phyloP scores from a whole-genome alignment of 2,888 invertebrate species.

The Escarpia spicata region DNA sequence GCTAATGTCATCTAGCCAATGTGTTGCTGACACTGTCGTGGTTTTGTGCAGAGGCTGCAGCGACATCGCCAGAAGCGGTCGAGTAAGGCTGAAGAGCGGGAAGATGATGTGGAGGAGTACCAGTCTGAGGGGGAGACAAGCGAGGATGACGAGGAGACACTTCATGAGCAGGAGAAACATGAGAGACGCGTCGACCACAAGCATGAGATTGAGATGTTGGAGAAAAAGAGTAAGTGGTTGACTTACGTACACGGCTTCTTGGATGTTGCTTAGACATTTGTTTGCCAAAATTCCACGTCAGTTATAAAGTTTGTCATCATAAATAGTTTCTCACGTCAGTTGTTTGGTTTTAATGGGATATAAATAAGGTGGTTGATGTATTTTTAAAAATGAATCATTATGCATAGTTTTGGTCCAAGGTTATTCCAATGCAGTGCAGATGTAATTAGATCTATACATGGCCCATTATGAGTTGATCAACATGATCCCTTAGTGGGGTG shows the following conservation, averaged over 20 bases:
- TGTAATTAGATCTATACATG: too few relatives aligned
- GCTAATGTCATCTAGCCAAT: too few relatives aligned
- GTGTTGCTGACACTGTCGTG: too few relatives aligned
- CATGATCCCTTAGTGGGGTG: too few relatives aligned
- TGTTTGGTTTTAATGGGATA: too few relatives aligned
- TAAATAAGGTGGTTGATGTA: too few relatives aligned
- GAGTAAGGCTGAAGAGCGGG: conserved; percentile 26
- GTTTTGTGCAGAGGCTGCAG: neutral
- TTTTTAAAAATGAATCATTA: too few relatives aligned
- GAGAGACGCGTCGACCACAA: conserved; percentile 73
- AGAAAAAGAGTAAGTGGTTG: conserved; percentile 36
- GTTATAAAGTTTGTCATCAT: neutral
- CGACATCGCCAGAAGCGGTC: neutral
- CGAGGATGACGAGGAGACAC: conserved; percentile 66
- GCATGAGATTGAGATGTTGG: conserved; percentile 61
- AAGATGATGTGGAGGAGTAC: conserved; percentile 69
- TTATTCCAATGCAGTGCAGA: too few relatives aligned
- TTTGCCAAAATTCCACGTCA: neutral
- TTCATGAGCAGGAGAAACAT: conserved; percentile 75
- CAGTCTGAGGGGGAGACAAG: conserved; percentile 53
- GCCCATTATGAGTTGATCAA: too few relatives aligned
- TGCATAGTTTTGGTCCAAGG: too few relatives aligned
- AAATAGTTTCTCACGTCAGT: too few relatives aligned
- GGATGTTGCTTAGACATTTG: neutral
- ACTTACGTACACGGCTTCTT: neutral